A percentile compares a stretch with the other conserved stretches of the same genome.
Conservation (phyloP, 2,888 invertebrate genomes). For the Trichogramma dendrolimi region DNA sequence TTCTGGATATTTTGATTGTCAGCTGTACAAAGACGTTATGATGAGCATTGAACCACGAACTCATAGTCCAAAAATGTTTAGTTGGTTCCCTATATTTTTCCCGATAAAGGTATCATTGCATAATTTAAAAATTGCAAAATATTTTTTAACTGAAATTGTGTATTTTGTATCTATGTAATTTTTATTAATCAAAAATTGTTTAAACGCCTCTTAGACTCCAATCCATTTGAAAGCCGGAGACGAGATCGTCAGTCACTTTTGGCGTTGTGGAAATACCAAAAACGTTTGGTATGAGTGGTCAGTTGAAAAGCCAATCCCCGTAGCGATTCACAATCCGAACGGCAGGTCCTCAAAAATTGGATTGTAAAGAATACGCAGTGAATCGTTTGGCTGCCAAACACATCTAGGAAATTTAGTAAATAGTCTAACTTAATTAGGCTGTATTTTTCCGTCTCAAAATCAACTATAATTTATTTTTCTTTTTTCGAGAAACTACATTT, state of each 20-base stretch:
- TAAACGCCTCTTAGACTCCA: conserved; percentile 59
- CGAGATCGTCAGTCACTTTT: conserved; percentile 74
- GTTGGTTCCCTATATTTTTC: conserved; percentile 97
- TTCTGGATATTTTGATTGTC: conserved; percentile 91
- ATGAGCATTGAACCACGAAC: conserved; percentile 88
- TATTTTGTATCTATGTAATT: neutral
- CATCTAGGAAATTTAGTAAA: no score
- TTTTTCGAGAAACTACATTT: neutral
- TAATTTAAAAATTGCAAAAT: conserved; percentile 5
- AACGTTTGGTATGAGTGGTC: conserved; percentile 98
- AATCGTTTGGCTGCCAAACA: no score
- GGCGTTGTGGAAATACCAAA: conserved; percentile 74
- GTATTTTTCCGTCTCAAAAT: neutral
- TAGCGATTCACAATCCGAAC: conserved; percentile 66
- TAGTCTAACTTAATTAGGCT: neutral
- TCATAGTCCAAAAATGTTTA: conserved; percentile 88
- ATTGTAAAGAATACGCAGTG: conserved; percentile 45
- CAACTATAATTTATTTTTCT: conserved; percentile 1
- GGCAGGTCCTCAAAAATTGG: conserved; percentile 72
- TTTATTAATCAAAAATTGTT: neutral
- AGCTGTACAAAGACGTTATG: conserved; percentile 76
- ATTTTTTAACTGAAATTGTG: neutral
- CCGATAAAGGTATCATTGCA: conserved; percentile 69
- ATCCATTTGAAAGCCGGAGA: conserved; percentile 68
- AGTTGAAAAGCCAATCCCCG: conserved; percentile 60